Percentiles rank a stretch among this genome's conserved stretches.
Evolutionary conservation across 2,797 vertebrate genomes (phyloP).

Genomic region (Naso thynnoides): DNA sequence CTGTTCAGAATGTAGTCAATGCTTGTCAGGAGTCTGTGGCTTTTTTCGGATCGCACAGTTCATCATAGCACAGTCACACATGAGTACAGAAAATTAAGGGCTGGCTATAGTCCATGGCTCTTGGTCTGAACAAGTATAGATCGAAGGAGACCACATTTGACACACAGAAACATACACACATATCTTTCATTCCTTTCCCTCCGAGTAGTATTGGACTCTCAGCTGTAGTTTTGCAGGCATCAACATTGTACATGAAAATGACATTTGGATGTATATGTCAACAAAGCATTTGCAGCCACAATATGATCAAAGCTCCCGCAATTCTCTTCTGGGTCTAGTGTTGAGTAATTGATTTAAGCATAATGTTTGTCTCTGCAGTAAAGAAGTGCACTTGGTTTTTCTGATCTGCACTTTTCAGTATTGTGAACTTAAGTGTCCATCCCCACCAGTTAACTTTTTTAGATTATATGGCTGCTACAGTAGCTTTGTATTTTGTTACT

Average conservation of each 20-base stretch:
- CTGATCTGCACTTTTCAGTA: constrained; percentile 63
- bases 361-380: constrained; percentile 53
- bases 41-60: constrained; percentile 50
- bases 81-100: constrained; percentile 50
- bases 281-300: constrained; percentile 52
- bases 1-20: constrained; percentile 77
- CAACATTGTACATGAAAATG: constrained; percentile 55
- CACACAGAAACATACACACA: constrained; percentile 15
- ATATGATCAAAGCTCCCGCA: constrained; percentile 35
- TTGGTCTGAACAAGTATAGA: constrained; percentile 31
- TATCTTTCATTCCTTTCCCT: constrained; percentile 33
- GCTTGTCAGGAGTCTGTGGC: constrained; percentile 61
- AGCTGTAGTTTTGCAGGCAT: constrained; percentile 39
- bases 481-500: constrained; percentile 54
- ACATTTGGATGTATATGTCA: constrained; percentile 77
- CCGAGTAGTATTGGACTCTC: constrained; percentile 35
- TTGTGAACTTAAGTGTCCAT: constrained; percentile 56
- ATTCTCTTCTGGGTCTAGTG: constrained; percentile 34
- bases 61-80: constrained; percentile 60
- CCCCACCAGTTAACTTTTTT: constrained; percentile 55
- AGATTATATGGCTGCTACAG: constrained; percentile 63
- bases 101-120: constrained; percentile 39
- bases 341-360: constrained; percentile 24
- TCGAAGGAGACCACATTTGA: constrained; percentile 42
- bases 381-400: constrained; percentile 65